Percentiles rank a stretch among this genome's conserved stretches.
Conservation (phyloP, 2,888 invertebrate species). For the Trichogramma dendrolimi region DNA sequence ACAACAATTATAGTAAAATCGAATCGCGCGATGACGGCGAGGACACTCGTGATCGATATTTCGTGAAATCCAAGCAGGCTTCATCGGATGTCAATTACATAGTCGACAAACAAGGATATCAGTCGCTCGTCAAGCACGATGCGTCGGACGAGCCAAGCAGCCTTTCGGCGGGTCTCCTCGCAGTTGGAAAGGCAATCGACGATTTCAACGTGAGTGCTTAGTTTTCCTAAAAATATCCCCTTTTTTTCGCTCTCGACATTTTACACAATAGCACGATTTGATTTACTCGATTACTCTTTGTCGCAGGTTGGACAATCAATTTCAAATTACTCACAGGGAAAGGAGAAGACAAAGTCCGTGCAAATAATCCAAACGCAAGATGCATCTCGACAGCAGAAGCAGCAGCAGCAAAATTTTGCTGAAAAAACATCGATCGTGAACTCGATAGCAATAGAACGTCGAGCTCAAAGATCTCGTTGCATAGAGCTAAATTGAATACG, state of each 20-base stretch:
- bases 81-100: constrained; percentile 57
- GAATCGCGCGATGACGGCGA: constrained; percentile 36
- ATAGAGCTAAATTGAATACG: not conserved
- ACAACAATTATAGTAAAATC: constrained; percentile 36
- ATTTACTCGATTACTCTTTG: not conserved
- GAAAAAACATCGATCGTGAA: too few relatives aligned
- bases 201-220: constrained; percentile 42
- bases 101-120: constrained; percentile 64
- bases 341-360: constrained; percentile 13
- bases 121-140: constrained; percentile 60
- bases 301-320: not conserved
- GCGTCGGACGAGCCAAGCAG: constrained; percentile 55
- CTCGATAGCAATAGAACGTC: constrained; percentile 1
- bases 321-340: not conserved
- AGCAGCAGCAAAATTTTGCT: too few relatives aligned
- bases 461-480: constrained; percentile 14
- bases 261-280: not conserved
- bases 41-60: constrained; percentile 39
- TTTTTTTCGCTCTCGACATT: not conserved
- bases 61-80: constrained; percentile 37
- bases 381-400: not conserved
- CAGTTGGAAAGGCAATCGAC: constrained; percentile 58
- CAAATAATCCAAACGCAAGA: constrained; percentile 33
- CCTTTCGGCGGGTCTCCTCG: constrained; percentile 54
- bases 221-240: not conserved